A percentile compares a stretch with the other conserved stretches of the same genome.
These are phyloP conservation scores for Drosophila tsacasi DNA, from an alignment of 1,140 invertebrate species.

Conservation along the genomic window DNA sequence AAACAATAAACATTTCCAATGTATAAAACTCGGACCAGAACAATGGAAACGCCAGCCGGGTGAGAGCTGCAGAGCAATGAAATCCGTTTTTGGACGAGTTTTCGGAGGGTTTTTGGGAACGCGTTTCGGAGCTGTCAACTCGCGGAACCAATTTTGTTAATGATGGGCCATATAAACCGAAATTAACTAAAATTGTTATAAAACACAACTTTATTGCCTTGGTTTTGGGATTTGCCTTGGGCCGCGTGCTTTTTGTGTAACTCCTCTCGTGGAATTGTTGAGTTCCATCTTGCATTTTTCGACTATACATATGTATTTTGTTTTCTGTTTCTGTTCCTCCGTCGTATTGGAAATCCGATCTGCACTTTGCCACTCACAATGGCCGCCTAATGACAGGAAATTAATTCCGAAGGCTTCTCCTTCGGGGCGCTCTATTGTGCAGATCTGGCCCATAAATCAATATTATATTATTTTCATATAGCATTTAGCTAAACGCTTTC, in stretches of 20 bases:
- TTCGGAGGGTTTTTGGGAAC: slow-evolving; percentile 30
- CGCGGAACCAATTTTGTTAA: slow-evolving; percentile 80
- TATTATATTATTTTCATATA: slow-evolving; percentile 66
- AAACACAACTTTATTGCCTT: slow-evolving; percentile 65
- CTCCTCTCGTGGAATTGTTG: slow-evolving; percentile 29
- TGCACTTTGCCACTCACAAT: slow-evolving; percentile 67
- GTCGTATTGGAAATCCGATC: slow-evolving; percentile 56
- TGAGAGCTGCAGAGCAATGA: slow-evolving; percentile 48
- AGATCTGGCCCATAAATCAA: slow-evolving; percentile 71
- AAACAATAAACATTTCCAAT: slow-evolving; percentile 66
- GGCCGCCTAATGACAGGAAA: slow-evolving; percentile 69
- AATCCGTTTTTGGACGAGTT: slow-evolving; percentile 57
- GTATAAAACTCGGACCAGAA: slow-evolving; percentile 50
- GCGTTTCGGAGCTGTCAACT: slow-evolving; percentile 71
- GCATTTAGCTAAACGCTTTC: slow-evolving; percentile 72
- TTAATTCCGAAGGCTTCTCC: slow-evolving; percentile 72
- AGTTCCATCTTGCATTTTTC: slow-evolving; percentile 23
- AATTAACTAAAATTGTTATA: slow-evolving; percentile 78
- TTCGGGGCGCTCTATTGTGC: slow-evolving; percentile 57
- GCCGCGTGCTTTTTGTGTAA: slow-evolving; percentile 25
- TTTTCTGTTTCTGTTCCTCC: not conserved
- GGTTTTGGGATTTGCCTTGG: slow-evolving; percentile 37
- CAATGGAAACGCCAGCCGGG: slow-evolving; percentile 40
- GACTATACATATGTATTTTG: not conserved
- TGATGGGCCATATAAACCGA: slow-evolving; percentile 65